Conservation (phyloP, 2,113 vertebrate genomes). For the Ranitomeya variabilis region DNA sequence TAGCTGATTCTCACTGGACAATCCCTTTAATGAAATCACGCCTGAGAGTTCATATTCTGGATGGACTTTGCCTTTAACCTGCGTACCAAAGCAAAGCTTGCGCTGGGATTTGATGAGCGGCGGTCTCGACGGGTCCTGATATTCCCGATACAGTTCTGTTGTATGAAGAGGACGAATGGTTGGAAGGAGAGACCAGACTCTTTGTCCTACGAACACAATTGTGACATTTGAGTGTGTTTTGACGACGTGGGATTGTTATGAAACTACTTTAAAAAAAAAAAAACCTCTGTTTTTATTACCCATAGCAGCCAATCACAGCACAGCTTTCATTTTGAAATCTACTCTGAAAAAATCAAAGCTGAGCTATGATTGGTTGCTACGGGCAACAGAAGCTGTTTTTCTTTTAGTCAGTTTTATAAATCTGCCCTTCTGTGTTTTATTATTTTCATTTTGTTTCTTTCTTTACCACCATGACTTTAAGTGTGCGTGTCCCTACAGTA, state of each 20-base stretch:
- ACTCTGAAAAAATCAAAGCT: too few relatives aligned
- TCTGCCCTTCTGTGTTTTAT: not conserved
- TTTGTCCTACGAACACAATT: not conserved
- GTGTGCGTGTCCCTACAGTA: not conserved
- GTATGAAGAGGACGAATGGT: not conserved
- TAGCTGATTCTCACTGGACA: too few relatives aligned
- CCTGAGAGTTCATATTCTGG: not conserved
- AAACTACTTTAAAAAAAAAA: not conserved
- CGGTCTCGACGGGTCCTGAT: not conserved
- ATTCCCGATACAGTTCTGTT: not conserved
- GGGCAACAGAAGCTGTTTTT: not conserved
- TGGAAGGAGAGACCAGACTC: not conserved
- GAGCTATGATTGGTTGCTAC: not conserved
- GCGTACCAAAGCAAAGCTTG: not conserved
- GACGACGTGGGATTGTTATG: not conserved
- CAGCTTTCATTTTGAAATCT: too few relatives aligned
- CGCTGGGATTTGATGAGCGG: not conserved
- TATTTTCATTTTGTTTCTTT: not conserved
- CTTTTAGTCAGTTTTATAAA: not conserved
- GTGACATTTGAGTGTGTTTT: not conserved
- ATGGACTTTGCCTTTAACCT: not conserved
- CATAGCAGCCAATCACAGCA: not conserved
- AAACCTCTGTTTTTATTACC: too few relatives aligned
- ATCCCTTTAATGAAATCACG: not conserved
- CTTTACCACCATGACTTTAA: not conserved